These are phyloP conservation scores for Trissolcus basalis DNA, from an alignment of 1,140 invertebrate genomes.

Conservation along the genomic window DNA sequence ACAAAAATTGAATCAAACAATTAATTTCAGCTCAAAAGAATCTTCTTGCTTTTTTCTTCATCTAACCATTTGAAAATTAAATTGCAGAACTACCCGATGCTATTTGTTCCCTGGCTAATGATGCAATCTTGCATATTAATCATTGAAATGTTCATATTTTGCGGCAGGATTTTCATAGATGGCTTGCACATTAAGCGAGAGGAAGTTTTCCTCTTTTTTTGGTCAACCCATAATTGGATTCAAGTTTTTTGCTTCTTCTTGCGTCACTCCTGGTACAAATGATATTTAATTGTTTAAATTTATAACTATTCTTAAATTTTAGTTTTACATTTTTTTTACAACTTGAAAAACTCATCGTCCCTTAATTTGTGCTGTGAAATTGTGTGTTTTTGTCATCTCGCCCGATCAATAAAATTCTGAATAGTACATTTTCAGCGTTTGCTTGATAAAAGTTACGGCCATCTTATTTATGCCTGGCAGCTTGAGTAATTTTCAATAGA, in stretches of 20 bases:
- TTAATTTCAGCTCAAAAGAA: slow-evolving; percentile 2
- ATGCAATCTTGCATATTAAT: slow-evolving; percentile 73
- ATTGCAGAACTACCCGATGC: slow-evolving; percentile 70
- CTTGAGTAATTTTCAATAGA: no score
- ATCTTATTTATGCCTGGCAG: no score
- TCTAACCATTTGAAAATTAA: slow-evolving; percentile 10
- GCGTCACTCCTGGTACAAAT: slow-evolving; percentile 56
- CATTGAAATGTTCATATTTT: slow-evolving; percentile 71
- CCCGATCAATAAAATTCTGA: no score
- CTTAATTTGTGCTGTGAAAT: not conserved
- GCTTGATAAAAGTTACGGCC: no score
- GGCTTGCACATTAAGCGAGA: slow-evolving; percentile 68
- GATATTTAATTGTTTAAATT: slow-evolving; percentile 14
- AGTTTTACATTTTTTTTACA: not conserved
- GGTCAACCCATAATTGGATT: slow-evolving; percentile 70
- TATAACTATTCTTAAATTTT: slow-evolving; percentile 3
- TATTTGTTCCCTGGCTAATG: slow-evolving; percentile 72
- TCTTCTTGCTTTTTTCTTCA: not conserved
- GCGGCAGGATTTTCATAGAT: slow-evolving; percentile 67
- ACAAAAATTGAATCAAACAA: slow-evolving; percentile 7
- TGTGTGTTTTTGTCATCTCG: slow-evolving; percentile 3
- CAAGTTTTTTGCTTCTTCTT: slow-evolving; percentile 74
- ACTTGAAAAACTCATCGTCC: not conserved
- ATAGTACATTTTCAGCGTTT: no score
- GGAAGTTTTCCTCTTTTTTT: slow-evolving; percentile 67